Percentiles rank a stretch among this genome's conserved stretches.
These are phyloP conservation scores for Styela clava DNA, from an alignment of 23 tunicate species.

Conservation along the genomic window DNA sequence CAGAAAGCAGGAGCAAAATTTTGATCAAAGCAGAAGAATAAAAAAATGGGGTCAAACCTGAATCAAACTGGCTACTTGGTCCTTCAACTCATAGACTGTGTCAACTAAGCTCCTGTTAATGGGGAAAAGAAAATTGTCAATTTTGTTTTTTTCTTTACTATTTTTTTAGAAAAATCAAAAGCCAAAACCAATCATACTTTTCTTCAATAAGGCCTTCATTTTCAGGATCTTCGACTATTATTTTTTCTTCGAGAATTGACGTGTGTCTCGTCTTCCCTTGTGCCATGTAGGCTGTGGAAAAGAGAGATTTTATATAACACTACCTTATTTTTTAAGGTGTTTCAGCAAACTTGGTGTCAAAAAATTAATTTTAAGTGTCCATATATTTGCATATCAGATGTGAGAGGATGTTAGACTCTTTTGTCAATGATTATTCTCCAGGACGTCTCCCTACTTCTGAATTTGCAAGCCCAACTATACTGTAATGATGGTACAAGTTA, in stretches of 20 bases:
- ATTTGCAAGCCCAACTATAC: no score
- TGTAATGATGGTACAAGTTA: no score
- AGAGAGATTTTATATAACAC: neutral
- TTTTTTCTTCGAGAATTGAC: conserved; percentile 83
- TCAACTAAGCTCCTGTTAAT: conserved; percentile 71
- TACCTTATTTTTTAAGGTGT: no score
- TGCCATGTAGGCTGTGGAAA: conserved; percentile 5
- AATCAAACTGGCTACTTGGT: conserved; percentile 44
- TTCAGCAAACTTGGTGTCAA: no score
- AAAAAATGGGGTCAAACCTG: conserved; percentile 34
- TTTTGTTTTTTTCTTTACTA: no score
- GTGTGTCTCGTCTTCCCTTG: conserved; percentile 36
- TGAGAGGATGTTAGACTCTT: no score
- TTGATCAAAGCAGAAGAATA: neutral
- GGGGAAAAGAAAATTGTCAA: neutral
- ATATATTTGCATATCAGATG: no score
- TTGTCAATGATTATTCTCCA: no score
- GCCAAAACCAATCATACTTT: conserved; percentile 13
- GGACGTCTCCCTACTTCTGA: no score
- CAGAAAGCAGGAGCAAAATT: no score
- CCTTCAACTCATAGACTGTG: conserved; percentile 82
- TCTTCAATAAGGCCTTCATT: conserved; percentile 60
- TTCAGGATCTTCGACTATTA: conserved; percentile 82
- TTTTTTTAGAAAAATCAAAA: no score
- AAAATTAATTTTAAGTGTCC: no score